These are phyloP conservation scores for Atopsyche davidsoni DNA, from an alignment of 1,140 invertebrate species.

Conservation along the genomic window DNA sequence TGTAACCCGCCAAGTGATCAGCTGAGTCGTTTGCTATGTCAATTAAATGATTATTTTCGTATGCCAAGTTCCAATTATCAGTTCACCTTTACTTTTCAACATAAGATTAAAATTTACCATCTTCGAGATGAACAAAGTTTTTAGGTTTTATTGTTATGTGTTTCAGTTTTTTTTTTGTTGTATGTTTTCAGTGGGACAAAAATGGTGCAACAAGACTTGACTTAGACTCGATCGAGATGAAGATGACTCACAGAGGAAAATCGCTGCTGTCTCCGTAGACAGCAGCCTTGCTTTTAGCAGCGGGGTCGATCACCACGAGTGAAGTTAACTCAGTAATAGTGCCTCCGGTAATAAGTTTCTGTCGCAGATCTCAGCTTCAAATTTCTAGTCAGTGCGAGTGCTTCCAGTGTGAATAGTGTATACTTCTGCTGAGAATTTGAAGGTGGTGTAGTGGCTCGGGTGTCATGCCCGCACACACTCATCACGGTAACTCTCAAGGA, in stretches of 20 bases:
- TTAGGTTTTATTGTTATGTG: too few species aligned
- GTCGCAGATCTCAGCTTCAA: too few species aligned
- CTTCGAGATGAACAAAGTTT: too few species aligned
- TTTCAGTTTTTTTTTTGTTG: too few species aligned
- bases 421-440: not conserved
- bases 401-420: slow-evolving; percentile 1
- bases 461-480: slow-evolving; percentile 41
- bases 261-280: slow-evolving; percentile 23
- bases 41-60: not conserved
- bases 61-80: too few species aligned
- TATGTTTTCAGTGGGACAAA: slow-evolving; percentile 36
- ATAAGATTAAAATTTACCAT: too few species aligned
- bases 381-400: not conserved
- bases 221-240: slow-evolving; percentile 35
- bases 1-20: slow-evolving; percentile 12
- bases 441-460: slow-evolving; percentile 25
- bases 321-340: too few species aligned
- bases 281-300: slow-evolving; percentile 7
- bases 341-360: too few species aligned
- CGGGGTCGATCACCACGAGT: slow-evolving; percentile 5
- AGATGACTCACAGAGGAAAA: slow-evolving; percentile 12
- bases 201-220: slow-evolving; percentile 52
- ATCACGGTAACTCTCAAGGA: slow-evolving; percentile 11
- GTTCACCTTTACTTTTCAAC: not conserved
- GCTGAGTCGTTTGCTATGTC: slow-evolving; percentile 9